phyloP scores from a whole-genome alignment of 2,888 invertebrate genomes.

The Vesta saturnalis region DNA sequence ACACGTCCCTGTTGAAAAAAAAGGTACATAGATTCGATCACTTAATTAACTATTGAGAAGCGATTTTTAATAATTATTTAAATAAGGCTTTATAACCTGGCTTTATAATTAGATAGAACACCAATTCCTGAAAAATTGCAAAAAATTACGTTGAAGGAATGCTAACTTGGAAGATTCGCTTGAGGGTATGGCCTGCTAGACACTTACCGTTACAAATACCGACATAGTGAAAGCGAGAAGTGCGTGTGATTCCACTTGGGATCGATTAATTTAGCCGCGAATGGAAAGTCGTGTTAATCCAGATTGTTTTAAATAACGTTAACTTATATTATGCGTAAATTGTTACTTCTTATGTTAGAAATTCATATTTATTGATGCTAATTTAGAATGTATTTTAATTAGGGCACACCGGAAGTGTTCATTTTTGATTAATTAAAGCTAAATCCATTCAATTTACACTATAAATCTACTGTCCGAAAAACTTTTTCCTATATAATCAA shows the following conservation, averaged over 20 bases:
- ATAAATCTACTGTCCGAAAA: no score
- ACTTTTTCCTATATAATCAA: no score
- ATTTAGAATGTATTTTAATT: conserved; percentile 17
- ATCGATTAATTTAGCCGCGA: conserved; percentile 44
- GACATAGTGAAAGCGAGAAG: conserved; percentile 47
- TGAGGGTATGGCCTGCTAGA: conserved; percentile 33
- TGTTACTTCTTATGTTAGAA: no score
- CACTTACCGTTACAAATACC: conserved; percentile 49
- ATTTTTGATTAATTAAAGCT: not conserved
- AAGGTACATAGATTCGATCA: no score
- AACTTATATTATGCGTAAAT: conserved; percentile 20
- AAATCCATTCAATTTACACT: conserved; percentile 16
- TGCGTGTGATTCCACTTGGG: conserved; percentile 39
- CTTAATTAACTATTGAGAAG: no score
- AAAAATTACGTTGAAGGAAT: no score
- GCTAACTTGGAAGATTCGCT: not conserved
- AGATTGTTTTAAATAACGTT: conserved; percentile 40
- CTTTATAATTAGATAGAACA: no score
- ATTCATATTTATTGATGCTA: not conserved
- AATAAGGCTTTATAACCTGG: no score
- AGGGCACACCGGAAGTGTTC: conserved; percentile 8
- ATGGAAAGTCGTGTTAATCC: conserved; percentile 50
- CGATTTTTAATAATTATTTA: no score
- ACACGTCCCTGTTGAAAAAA: no score
- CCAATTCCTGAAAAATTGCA: no score